A percentile compares a stretch with the other conserved stretches of the same genome.
Conservation (phyloP, 2,113 vertebrate genomes). For the Salvelinus sp. region DNA sequence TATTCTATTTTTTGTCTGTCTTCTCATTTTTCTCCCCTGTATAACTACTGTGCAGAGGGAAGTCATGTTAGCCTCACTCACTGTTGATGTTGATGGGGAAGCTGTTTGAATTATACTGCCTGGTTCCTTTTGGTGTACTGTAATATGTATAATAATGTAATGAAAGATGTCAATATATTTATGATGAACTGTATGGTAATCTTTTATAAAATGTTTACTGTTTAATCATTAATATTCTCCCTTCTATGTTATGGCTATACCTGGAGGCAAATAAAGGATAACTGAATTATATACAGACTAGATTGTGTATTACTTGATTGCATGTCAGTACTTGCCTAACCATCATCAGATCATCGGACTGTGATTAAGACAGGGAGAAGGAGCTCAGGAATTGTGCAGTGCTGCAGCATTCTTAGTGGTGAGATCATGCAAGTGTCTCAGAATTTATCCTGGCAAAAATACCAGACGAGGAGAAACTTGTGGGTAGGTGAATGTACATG, state of each 20-base stretch:
- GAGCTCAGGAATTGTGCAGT: conserved; percentile 48
- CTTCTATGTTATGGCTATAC: no score
- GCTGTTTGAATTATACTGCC: no score
- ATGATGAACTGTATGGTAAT: no score
- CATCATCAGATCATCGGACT: not conserved
- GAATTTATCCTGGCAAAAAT: conserved; percentile 32
- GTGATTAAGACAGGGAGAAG: not conserved
- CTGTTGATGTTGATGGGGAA: not conserved
- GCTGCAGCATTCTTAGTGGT: conserved; percentile 68
- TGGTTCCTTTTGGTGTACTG: no score
- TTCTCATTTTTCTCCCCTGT: not conserved
- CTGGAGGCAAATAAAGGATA: no score
- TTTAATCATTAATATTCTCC: no score
- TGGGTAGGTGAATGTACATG: not conserved
- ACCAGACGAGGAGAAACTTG: not conserved
- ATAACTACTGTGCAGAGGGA: not conserved
- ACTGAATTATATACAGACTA: no score
- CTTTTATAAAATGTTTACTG: no score
- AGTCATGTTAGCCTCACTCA: not conserved
- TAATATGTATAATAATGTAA: no score
- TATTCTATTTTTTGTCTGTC: conserved; percentile 2
- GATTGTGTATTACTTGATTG: no score
- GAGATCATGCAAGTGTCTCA: conserved; percentile 12
- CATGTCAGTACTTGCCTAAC: not conserved
- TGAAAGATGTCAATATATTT: no score